Evolutionary conservation across 2,797 vertebrate genomes (phyloP).

Genomic region (Artibeus jamaicensis): DNA sequence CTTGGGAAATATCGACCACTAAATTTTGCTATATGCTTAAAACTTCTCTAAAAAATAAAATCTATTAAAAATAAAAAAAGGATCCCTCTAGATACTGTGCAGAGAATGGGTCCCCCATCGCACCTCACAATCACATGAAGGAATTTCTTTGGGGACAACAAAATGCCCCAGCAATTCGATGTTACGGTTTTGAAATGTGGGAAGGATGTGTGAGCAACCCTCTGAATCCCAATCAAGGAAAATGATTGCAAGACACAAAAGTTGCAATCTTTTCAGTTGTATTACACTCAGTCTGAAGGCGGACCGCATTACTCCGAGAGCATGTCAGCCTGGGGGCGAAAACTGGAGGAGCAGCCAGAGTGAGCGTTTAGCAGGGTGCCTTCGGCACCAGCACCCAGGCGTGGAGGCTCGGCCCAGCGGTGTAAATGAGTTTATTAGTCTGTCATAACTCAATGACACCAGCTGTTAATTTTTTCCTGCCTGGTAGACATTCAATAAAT

Average conservation of each 20-base stretch:
- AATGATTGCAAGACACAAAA: not conserved
- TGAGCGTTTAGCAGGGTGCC: not conserved
- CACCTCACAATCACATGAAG: not conserved
- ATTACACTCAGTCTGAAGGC: not conserved
- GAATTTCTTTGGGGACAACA: not conserved
- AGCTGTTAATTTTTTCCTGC: constrained; percentile 8
- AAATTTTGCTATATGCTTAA: not conserved
- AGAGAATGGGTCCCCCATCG: not conserved
- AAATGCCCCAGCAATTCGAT: not conserved
- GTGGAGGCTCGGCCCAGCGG: not conserved
- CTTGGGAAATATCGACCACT: not conserved
- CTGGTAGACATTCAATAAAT: constrained; percentile 1
- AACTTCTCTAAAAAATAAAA: not conserved
- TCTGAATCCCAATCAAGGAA: not conserved
- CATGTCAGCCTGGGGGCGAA: not conserved
- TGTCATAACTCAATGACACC: not conserved
- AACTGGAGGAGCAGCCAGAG: not conserved
- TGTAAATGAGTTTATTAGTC: not conserved
- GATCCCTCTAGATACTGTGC: not conserved
- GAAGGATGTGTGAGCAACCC: not conserved
- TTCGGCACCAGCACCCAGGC: not conserved
- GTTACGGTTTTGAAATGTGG: not conserved
- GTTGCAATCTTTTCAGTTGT: not conserved
- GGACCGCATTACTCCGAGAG: not conserved
- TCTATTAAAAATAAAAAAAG: not conserved